Conservation (phyloP, 2,113 vertebrate species). For the Ceyx margarethae region DNA sequence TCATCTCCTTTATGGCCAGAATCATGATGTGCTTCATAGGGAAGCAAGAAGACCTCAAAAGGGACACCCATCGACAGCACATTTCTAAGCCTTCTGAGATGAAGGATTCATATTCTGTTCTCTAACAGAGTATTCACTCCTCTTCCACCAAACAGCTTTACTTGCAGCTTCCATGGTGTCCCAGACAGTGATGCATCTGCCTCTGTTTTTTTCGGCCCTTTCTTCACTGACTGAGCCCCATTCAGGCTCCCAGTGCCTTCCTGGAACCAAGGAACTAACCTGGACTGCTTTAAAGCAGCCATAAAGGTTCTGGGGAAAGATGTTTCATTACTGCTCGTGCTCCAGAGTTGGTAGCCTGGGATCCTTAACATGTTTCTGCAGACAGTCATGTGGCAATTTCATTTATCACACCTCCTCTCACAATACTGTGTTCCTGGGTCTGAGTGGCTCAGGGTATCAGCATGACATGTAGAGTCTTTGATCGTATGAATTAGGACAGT, state of each 20-base stretch:
- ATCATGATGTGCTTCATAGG: neutral
- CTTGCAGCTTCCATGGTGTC: neutral
- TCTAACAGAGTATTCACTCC: neutral
- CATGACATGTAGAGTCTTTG: neutral
- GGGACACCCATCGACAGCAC: neutral
- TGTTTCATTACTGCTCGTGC: neutral
- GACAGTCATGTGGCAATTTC: neutral
- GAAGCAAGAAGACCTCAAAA: neutral
- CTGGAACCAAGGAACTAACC: neutral
- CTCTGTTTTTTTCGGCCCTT: neutral
- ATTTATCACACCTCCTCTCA: neutral
- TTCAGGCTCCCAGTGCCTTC: neutral
- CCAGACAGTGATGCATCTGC: neutral
- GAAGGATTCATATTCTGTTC: neutral
- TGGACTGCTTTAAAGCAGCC: neutral
- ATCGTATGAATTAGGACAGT: neutral
- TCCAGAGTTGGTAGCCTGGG: neutral
- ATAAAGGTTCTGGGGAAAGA: neutral
- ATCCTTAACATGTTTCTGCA: neutral
- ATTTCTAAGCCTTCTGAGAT: neutral
- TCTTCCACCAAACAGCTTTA: neutral
- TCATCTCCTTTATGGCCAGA: neutral
- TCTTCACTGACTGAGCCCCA: neutral
- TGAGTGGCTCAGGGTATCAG: neutral
- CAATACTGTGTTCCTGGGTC: neutral